Base-by-base conservation (phyloP, 2,797 vertebrate genomes). In the Lycodopsis pacificus region DNA sequence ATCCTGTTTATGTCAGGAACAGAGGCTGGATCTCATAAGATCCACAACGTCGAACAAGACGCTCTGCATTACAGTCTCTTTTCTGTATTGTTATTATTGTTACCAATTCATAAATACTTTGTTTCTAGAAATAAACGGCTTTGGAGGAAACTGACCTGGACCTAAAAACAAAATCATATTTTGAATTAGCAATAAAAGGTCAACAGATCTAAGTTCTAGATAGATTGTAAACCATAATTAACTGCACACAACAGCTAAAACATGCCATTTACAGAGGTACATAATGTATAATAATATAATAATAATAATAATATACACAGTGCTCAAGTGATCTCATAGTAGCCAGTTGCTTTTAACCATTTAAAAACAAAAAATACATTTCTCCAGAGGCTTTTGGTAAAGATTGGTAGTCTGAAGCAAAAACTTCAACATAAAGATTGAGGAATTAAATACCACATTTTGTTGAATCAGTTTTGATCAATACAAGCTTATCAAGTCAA, bases 391-490 rank as follows among this genome's bases (percentile, higher is more conserved):
- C 11, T 17, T 49, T 59, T 44, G 32, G 1, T n/a, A 5, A n/a
- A 42, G 6, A 65, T 12, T 40, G 4, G 15, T 2, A 5, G 0
- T 0, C 17, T 15, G 4, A 17, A 49, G 20, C 2, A 34, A 9
- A 5, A 51, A 1, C 1, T 8, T 46, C 14, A 27, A n/a, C 11
- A 25, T 27, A 12, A 38, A 56, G 1, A 36, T 19, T n/a, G 53
- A n/a, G 2, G 5, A 1, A 53, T 25, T 22, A 11, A 51, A 51
- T 51, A 2, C 22, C 11, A 12, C 1, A 17, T 15, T 40, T 19
- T 7, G 4, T 17, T 17, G 2, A 34, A 70, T 59, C 30, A 25
- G 22, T 15, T 10, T 32, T 19, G 5, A 54, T 48, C 19, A 63
- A 20, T 10, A 57, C 40, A n/a, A 14, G 1, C 36, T 11, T 1